Percentiles rank a stretch among this genome's conserved stretches.
These are phyloP conservation scores for Meles meles DNA, from an alignment of 2,113 vertebrate genomes.

Conservation along the genomic window DNA sequence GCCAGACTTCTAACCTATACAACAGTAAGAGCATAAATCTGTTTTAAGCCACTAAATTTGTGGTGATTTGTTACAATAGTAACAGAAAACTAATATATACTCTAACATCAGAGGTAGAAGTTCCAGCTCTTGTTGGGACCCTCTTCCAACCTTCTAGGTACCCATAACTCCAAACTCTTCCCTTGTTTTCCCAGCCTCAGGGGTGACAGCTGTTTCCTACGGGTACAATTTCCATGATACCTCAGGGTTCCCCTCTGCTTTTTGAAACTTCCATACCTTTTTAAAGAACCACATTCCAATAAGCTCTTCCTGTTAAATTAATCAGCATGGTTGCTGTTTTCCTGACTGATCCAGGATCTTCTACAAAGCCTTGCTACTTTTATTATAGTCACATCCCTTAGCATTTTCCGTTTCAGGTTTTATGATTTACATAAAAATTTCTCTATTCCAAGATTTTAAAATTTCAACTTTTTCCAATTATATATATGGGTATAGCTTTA, in stretches of 20 bases:
- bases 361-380: not conserved
- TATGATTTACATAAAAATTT: not conserved
- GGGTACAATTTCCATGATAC: not conserved
- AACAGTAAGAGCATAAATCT: not conserved
- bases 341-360: not conserved
- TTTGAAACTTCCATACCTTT: not conserved
- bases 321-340: not conserved
- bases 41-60: not conserved
- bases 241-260: not conserved
- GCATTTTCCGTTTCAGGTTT: not conserved
- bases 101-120: not conserved
- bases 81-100: not conserved
- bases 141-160: not conserved
- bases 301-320: not conserved
- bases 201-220: not conserved
- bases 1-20: not conserved
- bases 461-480: not conserved
- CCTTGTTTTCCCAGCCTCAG: not conserved
- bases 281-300: not conserved
- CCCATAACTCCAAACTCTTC: not conserved
- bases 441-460: not conserved
- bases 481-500: not conserved
- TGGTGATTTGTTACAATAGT: not conserved
- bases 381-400: not conserved
- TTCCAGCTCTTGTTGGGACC: not conserved